A percentile compares a stretch with the other conserved stretches of the same genome.
Evolutionary conservation across 2,113 vertebrate genomes (phyloP).

Genomic region (Hemichromis elongatus): DNA sequence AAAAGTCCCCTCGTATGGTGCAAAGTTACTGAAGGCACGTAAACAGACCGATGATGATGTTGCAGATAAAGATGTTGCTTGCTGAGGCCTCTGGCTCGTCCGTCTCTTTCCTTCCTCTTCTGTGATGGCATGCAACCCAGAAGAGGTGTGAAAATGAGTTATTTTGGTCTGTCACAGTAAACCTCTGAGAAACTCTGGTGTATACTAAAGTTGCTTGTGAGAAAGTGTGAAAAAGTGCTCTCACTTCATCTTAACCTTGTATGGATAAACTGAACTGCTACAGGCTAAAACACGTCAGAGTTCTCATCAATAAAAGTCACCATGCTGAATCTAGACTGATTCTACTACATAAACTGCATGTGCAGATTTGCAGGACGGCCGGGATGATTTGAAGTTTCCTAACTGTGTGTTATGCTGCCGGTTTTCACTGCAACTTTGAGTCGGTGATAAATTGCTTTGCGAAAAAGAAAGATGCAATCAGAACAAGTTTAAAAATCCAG

Average conservation of each 20-base stretch:
- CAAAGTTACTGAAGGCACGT: not conserved
- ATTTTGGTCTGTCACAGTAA: constrained; percentile 21
- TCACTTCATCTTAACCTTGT: not conserved
- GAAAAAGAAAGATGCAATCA: not conserved
- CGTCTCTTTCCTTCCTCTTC: constrained; percentile 53
- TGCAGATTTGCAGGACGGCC: not conserved
- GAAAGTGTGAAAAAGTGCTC: constrained; percentile 39
- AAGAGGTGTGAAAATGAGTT: constrained; percentile 53
- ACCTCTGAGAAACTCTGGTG: constrained; percentile 17
- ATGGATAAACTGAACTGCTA: not conserved
- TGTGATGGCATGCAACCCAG: not conserved
- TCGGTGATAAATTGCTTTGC: not conserved
- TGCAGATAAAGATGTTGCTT: constrained; percentile 28
- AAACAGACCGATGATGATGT: not conserved
- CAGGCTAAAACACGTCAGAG: not conserved
- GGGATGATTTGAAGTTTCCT: not conserved
- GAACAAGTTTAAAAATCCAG: not conserved
- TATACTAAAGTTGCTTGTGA: not conserved
- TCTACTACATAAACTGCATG: not conserved
- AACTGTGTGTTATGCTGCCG: not conserved
- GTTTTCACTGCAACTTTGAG: not conserved
- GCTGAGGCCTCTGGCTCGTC: not conserved
- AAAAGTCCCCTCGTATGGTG: not conserved
- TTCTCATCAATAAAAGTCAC: not conserved
- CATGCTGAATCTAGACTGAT: not conserved